Evolutionary conservation across 2,888 invertebrate genomes (phyloP), one percentile per base, ranked within the genome.

Genomic region (Laothoe populi): DNA sequence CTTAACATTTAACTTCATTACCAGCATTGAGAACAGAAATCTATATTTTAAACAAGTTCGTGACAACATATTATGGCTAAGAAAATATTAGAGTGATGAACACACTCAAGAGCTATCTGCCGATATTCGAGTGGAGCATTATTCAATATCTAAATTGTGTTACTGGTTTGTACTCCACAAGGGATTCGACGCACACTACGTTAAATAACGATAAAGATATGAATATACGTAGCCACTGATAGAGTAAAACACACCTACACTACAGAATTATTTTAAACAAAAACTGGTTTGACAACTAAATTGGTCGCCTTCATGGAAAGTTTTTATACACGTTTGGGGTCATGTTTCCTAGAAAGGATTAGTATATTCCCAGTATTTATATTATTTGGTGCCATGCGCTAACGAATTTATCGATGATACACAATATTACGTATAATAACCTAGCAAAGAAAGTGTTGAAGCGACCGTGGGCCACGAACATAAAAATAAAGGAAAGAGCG

Each of bases 121-220:
- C 19, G 19, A 31, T 16, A 19, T 53, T 21, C 11, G 35, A 62
- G 59, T 42, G 40, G n/a, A 46, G 48, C 60, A 38, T 45, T 57
- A 53, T 11, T 35, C 31, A 53, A 35, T 53, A 53, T 53, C 31
- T 53, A 53, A 53, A 53, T 35, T 11, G 19, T 48, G 24, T 48
- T 13, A 48, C 31, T 7, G 24, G 23, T 19, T 24, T 19, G 31
- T 35, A 16, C 19, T 21, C 31, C 4, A 11, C 35, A 13, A 16
- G 19, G 35, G 53, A 53, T 53, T 53, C 53, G 35, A n/a, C 19
- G n/a, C 19, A n/a, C 26, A 11, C 19, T 24, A 26, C 16, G 19
- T 44, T 19, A 53, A 53, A 31, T 19, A 53, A 35, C 53, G 53
- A 53, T 53, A 35, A 53, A 53, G 53, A 19, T 53, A 53, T 53